Percentiles rank a stretch among this genome's conserved stretches.
Evolutionary conservation across 2,888 invertebrate species (phyloP).

Genomic region (Trachelus troglodyta): DNA sequence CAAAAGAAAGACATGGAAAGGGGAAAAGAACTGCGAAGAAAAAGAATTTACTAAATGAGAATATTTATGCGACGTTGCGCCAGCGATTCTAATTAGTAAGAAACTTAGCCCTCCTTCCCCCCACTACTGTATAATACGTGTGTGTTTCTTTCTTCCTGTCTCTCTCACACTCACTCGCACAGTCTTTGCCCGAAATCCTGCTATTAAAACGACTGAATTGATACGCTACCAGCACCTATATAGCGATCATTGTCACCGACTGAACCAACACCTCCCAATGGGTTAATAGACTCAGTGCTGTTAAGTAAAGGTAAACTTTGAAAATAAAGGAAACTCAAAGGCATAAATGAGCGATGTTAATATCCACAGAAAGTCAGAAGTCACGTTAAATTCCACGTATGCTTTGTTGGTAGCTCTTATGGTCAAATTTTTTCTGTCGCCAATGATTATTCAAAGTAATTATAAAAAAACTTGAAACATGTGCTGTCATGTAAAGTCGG

Average conservation of each 20-base stretch:
- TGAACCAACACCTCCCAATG: background rate
- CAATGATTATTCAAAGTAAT: too few species aligned
- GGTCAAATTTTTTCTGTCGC: too few species aligned
- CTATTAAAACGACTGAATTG: background rate
- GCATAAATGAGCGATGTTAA: too few species aligned
- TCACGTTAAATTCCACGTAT: too few species aligned
- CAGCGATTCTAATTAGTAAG: slow-evolving; percentile 39
- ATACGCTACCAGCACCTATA: background rate
- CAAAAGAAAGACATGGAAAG: background rate
- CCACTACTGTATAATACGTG: background rate
- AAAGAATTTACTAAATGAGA: slow-evolving; percentile 33
- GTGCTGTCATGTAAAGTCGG: too few species aligned
- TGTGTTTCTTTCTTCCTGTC: slow-evolving; percentile 4
- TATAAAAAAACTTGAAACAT: too few species aligned
- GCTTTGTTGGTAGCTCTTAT: too few species aligned
- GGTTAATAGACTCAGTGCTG: slow-evolving; percentile 19
- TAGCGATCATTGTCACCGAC: too few species aligned
- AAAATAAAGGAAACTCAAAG: slow-evolving; percentile 24
- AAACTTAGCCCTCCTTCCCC: slow-evolving; percentile 19
- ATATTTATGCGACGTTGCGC: slow-evolving; percentile 43
- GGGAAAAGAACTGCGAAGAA: slow-evolving; percentile 6
- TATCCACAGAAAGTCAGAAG: too few species aligned
- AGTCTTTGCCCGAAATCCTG: background rate
- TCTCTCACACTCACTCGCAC: slow-evolving; percentile 12
- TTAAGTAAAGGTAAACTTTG: slow-evolving; percentile 26